Evolutionary conservation across 2,113 vertebrate species (phyloP).

Genomic region (Ochotona princeps): DNA sequence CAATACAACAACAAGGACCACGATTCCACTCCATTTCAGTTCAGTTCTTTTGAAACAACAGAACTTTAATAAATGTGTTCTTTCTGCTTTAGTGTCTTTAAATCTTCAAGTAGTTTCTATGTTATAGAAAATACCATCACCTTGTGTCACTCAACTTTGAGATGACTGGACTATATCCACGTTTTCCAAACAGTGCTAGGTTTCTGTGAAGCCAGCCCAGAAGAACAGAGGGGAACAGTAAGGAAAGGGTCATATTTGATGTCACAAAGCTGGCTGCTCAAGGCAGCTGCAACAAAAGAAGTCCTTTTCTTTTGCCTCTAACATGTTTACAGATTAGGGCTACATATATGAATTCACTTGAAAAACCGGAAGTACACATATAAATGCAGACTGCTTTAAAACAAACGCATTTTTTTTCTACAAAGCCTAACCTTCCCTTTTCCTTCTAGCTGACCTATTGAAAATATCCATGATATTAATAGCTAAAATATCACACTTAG

Average conservation of each 20-base stretch:
- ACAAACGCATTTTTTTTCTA: background rate
- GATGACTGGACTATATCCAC: background rate
- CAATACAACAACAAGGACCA: background rate
- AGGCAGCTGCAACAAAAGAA: background rate
- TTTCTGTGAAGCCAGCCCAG: background rate
- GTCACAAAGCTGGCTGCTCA: background rate
- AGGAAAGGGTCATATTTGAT: no score
- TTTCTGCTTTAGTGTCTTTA: background rate
- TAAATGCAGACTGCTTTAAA: conserved; percentile 21
- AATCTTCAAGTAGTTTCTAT: conserved; percentile 19
- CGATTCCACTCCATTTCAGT: background rate
- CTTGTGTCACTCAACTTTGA: no score
- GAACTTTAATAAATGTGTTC: background rate
- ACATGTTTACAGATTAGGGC: background rate
- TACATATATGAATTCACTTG: background rate
- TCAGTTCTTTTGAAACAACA: conserved; percentile 18
- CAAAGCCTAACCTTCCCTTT: background rate
- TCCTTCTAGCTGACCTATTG: background rate
- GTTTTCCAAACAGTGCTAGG: background rate
- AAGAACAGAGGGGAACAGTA: background rate
- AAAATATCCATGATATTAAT: background rate
- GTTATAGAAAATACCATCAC: background rate
- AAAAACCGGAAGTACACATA: background rate
- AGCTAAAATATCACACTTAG: background rate
- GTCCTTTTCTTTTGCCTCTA: background rate